Base-by-base conservation (phyloP, 2,797 vertebrate genomes). In the Tinamus major region DNA sequence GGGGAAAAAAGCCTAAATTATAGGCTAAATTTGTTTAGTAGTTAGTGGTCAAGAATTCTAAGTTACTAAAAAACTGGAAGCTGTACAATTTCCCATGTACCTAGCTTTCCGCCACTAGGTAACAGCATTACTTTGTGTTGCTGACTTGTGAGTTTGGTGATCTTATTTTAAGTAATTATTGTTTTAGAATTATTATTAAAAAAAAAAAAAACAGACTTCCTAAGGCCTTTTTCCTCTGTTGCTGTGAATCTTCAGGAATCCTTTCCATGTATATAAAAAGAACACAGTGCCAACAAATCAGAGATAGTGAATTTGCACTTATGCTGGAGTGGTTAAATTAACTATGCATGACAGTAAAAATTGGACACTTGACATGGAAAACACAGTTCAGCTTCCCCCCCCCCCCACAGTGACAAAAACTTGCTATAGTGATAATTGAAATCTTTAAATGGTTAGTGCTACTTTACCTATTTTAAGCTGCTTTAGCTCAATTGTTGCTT, bases 81-180 rank as follows among this genome's bases (percentile, higher is more conserved):
- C 61, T 67, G 10, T 76, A 29, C 26, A 29, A 15, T 74, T 91
- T 76, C 74, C 19, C 12, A 10, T 31, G 19, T 89, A 58, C 68
- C 41, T 92, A 55, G 68, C 41, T 79, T 90, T 85, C 72, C 26
- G 55, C 86, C 80, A 24, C 67, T 86, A 93, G 83, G 78, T 91
- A 96, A 94, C 90, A 88, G 90, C 35, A 64, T 92, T 85, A 92
- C 90, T 90, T 89, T 81, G 58, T 55, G 26, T 6, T 55, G 48
- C 7, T 64, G 71, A 82, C 53, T 82, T 79, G 39, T 26, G 59
- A 92, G 55, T 88, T 86, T 72, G 42, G 21, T 24, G 35, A 71
- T 79, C 33, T 56, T 49, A 67, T 26, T 64, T 86, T 41, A 68
- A 72, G 46, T 24, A 84, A 4, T 31, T 18, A 79, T 84, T 65